phyloP scores from a whole-genome alignment of 2,888 invertebrate genomes.

The Leptodirus hochenwartii region DNA sequence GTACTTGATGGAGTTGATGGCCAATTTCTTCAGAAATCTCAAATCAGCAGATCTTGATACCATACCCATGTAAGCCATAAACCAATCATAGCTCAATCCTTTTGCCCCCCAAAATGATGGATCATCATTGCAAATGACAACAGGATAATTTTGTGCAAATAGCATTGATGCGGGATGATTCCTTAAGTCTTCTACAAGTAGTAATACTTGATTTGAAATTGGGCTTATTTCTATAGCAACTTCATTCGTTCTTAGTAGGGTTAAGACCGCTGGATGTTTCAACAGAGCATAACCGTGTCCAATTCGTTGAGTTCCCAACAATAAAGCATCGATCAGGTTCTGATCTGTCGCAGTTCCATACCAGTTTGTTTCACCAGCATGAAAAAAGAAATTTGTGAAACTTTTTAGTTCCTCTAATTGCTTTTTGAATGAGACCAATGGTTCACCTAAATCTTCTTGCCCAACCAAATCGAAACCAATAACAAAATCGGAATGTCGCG shows the following conservation, averaged over 20 bases:
- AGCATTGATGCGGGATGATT: conserved; percentile 54
- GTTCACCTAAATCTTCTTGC: conserved; percentile 52
- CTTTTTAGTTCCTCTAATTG: conserved; percentile 29
- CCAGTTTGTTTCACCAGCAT: conserved; percentile 58
- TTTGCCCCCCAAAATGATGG: conserved; percentile 56
- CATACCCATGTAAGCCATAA: conserved; percentile 57
- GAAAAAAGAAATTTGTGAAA: conserved; percentile 16
- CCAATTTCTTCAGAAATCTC: conserved; percentile 50
- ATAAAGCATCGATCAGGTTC: conserved; percentile 57
- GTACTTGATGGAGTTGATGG: conserved; percentile 55
- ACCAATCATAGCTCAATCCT: conserved; percentile 58
- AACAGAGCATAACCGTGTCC: conserved; percentile 59
- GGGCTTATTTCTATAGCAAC: conserved; percentile 63
- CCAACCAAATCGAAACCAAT: conserved; percentile 71
- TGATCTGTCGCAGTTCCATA: conserved; percentile 44
- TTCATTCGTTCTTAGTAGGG: conserved; percentile 33
- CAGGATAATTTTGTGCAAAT: conserved; percentile 45
- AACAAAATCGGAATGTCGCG: conserved; percentile 46
- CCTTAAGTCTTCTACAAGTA: conserved; percentile 48
- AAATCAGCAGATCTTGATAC: conserved; percentile 48
- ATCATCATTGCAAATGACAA: conserved; percentile 60
- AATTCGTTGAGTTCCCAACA: conserved; percentile 53
- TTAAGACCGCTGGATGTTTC: conserved; percentile 49
- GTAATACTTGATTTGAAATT: conserved; percentile 55
- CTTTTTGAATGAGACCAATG: conserved; percentile 40